phyloP scores from a whole-genome alignment of 2,113 vertebrate genomes.

The Sula dactylatra region DNA sequence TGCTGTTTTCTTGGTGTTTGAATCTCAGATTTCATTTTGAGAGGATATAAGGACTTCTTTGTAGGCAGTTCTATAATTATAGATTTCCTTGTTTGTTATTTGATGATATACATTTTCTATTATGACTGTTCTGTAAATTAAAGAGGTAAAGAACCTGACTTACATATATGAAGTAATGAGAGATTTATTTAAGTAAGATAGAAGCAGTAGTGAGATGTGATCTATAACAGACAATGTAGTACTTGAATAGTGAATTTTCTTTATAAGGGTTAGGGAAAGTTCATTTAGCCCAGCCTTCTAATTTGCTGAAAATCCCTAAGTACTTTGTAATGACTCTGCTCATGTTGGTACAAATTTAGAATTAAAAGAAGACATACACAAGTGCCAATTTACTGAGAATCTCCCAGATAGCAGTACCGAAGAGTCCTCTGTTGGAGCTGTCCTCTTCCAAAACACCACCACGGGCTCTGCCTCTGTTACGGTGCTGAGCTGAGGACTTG shows the following conservation, averaged over 20 bases:
- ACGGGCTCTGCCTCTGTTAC: background rate
- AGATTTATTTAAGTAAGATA: background rate
- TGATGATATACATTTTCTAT: background rate
- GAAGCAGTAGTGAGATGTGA: background rate
- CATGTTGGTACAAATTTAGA: background rate
- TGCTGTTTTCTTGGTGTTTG: background rate
- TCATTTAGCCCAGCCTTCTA: background rate
- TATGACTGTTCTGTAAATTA: background rate
- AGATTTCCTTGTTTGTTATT: slow-evolving; percentile 9
- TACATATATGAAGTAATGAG: background rate
- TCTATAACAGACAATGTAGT: background rate
- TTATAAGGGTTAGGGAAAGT: background rate
- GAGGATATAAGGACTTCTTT: background rate
- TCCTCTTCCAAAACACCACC: background rate
- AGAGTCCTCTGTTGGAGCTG: background rate
- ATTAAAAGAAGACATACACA: background rate
- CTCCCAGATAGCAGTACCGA: background rate
- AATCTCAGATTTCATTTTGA: slow-evolving; percentile 39
- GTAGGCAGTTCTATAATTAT: slow-evolving; percentile 12
- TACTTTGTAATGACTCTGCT: background rate
- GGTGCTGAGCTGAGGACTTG: background rate
- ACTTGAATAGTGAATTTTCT: background rate
- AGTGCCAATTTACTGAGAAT: background rate
- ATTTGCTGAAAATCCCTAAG: background rate
- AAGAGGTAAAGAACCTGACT: background rate